Evolutionary conservation across 1,140 invertebrate genomes (phyloP), one percentile per base, ranked within the genome.

Genomic region (Oedothorax gibbosus): DNA sequence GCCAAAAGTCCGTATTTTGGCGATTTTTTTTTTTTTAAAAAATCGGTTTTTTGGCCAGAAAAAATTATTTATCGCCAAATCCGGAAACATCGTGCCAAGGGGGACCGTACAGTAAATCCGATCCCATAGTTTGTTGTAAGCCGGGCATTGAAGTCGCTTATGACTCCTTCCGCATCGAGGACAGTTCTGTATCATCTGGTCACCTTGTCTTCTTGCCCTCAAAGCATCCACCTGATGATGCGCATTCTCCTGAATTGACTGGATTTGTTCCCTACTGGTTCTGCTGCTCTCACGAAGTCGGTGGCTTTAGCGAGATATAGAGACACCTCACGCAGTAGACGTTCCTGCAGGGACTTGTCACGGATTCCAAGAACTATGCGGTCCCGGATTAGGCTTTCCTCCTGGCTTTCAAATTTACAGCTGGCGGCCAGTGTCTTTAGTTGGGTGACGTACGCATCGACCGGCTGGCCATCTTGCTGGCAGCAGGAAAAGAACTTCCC

Each of bases 391-490:
- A 78, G 76, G 11, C 14, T 14, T 35, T 35, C 35, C 35, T 35
- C 35, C 35, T 35, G 35, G 35, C 35, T 35, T 35, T 35, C 35
- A 35, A 78, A 78, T 20, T 78, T 50, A 78, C 76, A 78, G 18
- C 57, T 49, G 18, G 57, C 20, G 11, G 76, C 57, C 51, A 78
- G 49, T 49, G 51, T n/a, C 49, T 78, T 78, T 14, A 78, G 56
- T 21, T 78, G 12, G 15, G 57, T 78, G 18, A 78, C 14, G 51
- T 66, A 78, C 10, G 21, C 18, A 78, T 78, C 76, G 15, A 78
- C 49, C 12, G 18, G 12, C 49, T 78, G 60, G 11, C 76, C 76
- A 4, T 78, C 60, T 51, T 12, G 12, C 20, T 73, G 71, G 3
- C 9, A 14, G 50, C 71, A 73, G 50, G 20, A 18, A 54, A 73